Percentiles rank a stretch among this genome's conserved stretches.
These are phyloP conservation scores for Phalera bucephala DNA, from an alignment of 2,888 invertebrate species.

Conservation along the genomic window DNA sequence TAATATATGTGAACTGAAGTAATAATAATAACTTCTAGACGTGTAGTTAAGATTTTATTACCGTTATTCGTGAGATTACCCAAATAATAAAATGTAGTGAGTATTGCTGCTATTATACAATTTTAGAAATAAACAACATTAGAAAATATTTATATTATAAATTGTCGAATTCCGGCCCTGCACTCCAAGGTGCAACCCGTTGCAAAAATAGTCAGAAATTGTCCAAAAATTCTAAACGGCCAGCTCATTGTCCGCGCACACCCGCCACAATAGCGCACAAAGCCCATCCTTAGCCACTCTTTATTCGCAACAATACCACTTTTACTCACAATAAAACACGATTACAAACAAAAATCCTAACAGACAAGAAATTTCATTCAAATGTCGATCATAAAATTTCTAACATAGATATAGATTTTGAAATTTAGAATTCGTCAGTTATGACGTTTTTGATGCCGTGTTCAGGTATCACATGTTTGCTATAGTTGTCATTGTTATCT, in stretches of 20 bases:
- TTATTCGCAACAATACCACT: constrained; percentile 75
- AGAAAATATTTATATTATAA: too few relatives aligned
- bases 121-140: too few relatives aligned
- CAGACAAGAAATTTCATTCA: constrained; percentile 5
- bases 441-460: constrained; percentile 28
- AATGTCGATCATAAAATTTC: constrained; percentile 20
- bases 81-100: too few relatives aligned
- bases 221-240: constrained; percentile 80
- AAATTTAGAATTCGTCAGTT: constrained; percentile 13
- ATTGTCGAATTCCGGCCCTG: constrained; percentile 62
- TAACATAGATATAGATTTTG: constrained; percentile 6
- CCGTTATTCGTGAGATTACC: too few relatives aligned
- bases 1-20: too few relatives aligned
- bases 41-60: too few relatives aligned
- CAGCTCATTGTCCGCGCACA: constrained; percentile 72
- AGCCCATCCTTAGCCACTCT: constrained; percentile 79
- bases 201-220: constrained; percentile 78
- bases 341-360: constrained; percentile 22
- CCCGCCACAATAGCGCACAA: constrained; percentile 77
- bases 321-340: constrained; percentile 62
- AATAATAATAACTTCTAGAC: too few relatives aligned
- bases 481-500: constrained; percentile 80
- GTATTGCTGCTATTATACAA: too few relatives aligned
- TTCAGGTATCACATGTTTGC: constrained; percentile 76
- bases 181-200: constrained; percentile 77